A percentile compares a stretch with the other conserved stretches of the same genome.
Conservation (phyloP, 1,140 invertebrate species). For the Panagrolaimus sp. region DNA sequence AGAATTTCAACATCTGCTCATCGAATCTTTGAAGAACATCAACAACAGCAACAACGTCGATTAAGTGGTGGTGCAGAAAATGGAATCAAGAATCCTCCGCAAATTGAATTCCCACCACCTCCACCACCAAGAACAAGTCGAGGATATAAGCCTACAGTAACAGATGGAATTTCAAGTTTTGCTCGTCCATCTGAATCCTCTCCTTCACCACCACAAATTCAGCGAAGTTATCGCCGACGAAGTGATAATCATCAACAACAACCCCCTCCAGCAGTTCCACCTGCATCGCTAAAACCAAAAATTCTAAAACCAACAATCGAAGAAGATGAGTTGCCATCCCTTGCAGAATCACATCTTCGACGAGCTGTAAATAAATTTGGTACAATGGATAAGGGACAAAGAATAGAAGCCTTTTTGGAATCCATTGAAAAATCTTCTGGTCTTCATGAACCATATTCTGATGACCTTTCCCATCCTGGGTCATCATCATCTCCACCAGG, state of each 20-base stretch:
- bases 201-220: conserved; percentile 3
- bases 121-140: conserved; percentile 10
- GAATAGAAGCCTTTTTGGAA: conserved; percentile 89
- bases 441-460: too few relatives aligned
- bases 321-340: conserved; percentile 32
- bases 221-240: not conserved
- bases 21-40: conserved; percentile 6
- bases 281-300: conserved; percentile 50
- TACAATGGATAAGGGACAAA: conserved; percentile 82
- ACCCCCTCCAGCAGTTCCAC: conserved; percentile 56
- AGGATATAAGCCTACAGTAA: not conserved
- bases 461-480: too few relatives aligned
- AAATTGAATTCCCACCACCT: conserved; percentile 40
- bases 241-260: conserved; percentile 38
- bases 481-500: too few relatives aligned
- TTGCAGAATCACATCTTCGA: conserved; percentile 93
- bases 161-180: conserved; percentile 1
- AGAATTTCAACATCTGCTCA: not conserved
- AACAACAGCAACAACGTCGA: not conserved
- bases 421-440: conserved; percentile 58
- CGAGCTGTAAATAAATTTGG: conserved; percentile 92
- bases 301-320: conserved; percentile 34
- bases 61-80: not conserved
- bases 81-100: conserved; percentile 20
- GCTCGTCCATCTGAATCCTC: not conserved